A percentile compares a stretch with the other conserved stretches of the same genome.
These are phyloP conservation scores for Entelurus aequoreus DNA, from an alignment of 2,113 vertebrate species.

Conservation along the genomic window DNA sequence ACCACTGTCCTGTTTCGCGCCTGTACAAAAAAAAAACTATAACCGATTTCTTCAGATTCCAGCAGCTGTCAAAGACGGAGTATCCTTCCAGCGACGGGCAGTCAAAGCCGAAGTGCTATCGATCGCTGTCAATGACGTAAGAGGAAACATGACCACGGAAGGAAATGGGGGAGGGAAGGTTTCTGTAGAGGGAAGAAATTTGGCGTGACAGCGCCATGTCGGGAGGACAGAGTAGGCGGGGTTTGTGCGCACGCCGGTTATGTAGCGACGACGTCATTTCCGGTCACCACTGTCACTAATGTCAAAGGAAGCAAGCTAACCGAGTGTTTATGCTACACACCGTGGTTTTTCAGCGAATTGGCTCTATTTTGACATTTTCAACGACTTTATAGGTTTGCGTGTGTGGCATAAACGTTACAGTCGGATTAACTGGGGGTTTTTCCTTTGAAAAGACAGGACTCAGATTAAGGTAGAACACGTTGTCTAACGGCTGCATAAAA, in stretches of 20 bases:
- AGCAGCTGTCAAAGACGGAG: no score
- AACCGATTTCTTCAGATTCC: no score
- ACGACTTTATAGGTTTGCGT: slow-evolving; percentile 1
- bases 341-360: not conserved
- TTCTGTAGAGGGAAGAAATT: no score
- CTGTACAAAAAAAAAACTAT: no score
- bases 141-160: no score
- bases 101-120: no score
- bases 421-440: not conserved
- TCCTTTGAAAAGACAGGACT: not conserved
- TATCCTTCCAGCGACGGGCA: no score
- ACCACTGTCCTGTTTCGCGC: no score
- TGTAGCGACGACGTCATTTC: slow-evolving; percentile 41
- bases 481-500: slow-evolving; percentile 15
- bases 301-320: slow-evolving; percentile 34
- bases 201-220: no score
- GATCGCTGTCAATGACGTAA: no score
- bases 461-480: slow-evolving; percentile 46
- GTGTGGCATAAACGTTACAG: not conserved
- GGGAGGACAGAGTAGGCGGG: slow-evolving; percentile 16
- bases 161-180: no score
- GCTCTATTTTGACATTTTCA: not conserved
- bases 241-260: slow-evolving; percentile 12
- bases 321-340: not conserved
- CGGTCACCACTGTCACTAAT: slow-evolving; percentile 18